A percentile compares a stretch with the other conserved stretches of the same genome.
These are phyloP conservation scores for Epinephelus lanceolatus DNA, from an alignment of 2,113 vertebrate genomes.

Conservation along the genomic window DNA sequence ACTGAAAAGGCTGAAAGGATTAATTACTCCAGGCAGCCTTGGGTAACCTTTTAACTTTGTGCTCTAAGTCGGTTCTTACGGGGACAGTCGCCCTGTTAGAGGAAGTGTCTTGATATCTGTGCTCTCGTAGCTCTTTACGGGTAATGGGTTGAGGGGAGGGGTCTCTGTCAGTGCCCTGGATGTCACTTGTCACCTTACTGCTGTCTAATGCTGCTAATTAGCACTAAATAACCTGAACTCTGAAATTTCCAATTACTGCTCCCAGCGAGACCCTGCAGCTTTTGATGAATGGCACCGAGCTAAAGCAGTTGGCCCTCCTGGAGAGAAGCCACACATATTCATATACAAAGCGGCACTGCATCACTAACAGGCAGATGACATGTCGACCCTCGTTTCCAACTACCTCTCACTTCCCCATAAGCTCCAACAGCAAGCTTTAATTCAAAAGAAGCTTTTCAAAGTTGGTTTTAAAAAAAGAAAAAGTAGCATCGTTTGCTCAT, in stretches of 20 bases:
- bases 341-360: slow-evolving; percentile 7
- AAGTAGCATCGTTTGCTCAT: slow-evolving; percentile 22
- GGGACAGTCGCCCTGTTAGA: slow-evolving; percentile 43
- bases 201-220: slow-evolving; percentile 71
- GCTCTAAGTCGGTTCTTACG: slow-evolving; percentile 49
- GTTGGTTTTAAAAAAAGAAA: not conserved
- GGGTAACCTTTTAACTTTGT: slow-evolving; percentile 75
- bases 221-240: slow-evolving; percentile 66
- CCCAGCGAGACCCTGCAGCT: slow-evolving; percentile 50
- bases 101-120: slow-evolving; percentile 52
- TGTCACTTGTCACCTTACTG: slow-evolving; percentile 71
- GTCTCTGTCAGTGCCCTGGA: slow-evolving; percentile 31
- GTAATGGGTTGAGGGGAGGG: slow-evolving; percentile 38
- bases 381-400: slow-evolving; percentile 6
- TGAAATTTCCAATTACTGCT: slow-evolving; percentile 73
- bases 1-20: slow-evolving; percentile 69
- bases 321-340: slow-evolving; percentile 31
- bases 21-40: slow-evolving; percentile 66
- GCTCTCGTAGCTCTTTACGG: slow-evolving; percentile 23
- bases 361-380: slow-evolving; percentile 20
- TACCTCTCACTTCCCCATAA: not conserved
- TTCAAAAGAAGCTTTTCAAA: slow-evolving; percentile 25
- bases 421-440: slow-evolving; percentile 2
- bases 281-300: slow-evolving; percentile 59
- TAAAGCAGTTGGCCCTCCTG: slow-evolving; percentile 33